Conservation (phyloP, 2,888 invertebrate species). For the Hydraecia micacea region DNA sequence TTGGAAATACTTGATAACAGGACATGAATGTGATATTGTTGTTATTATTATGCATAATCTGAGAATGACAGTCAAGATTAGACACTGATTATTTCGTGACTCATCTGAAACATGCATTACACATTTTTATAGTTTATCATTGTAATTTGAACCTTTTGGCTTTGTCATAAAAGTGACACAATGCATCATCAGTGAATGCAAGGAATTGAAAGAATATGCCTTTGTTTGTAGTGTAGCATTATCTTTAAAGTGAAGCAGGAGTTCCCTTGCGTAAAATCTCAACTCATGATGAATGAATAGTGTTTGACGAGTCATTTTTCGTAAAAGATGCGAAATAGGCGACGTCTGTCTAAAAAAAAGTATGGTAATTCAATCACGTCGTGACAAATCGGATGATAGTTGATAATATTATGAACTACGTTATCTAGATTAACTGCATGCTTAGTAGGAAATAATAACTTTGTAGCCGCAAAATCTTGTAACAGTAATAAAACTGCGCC, state of each 20-base stretch:
- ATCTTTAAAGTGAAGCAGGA: constrained; percentile 26
- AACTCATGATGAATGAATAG: constrained; percentile 6
- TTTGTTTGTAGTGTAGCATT: constrained; percentile 8
- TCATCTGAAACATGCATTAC: constrained; percentile 13
- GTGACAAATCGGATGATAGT: neutral
- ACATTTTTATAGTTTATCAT: neutral
- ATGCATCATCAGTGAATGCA: neutral
- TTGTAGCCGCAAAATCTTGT: neutral
- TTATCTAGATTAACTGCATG: constrained; percentile 9
- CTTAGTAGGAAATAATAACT: constrained; percentile 1
- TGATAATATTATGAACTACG: neutral
- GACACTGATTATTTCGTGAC: constrained; percentile 29
- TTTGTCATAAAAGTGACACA: neutral
- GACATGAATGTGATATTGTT: constrained; percentile 20
- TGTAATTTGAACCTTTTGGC: constrained; percentile 27
- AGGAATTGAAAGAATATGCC: neutral
- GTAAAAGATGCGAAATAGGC: neutral
- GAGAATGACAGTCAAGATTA: constrained; percentile 27
- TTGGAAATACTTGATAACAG: constrained; percentile 4
- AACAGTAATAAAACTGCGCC: constrained; percentile 2
- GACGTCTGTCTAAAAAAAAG: neutral
- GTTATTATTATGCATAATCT: neutral
- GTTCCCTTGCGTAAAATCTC: constrained; percentile 22
- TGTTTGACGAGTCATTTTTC: constrained; percentile 5
- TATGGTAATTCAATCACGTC: constrained; percentile 2